These are phyloP conservation scores for Aotus griseimembra DNA, from an alignment of 2,797 vertebrate species.

Conservation along the genomic window DNA sequence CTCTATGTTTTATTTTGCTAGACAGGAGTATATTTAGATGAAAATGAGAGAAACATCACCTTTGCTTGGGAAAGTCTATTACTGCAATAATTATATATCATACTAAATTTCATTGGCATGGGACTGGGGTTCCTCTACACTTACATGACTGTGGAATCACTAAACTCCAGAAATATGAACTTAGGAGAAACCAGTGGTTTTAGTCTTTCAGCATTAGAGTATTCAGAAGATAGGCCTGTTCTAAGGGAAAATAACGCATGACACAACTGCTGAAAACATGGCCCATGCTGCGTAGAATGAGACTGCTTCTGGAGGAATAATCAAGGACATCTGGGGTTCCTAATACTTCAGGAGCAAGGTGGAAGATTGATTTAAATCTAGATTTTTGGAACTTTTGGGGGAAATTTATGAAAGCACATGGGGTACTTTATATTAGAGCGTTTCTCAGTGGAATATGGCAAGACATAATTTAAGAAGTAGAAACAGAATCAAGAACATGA, in stretches of 20 bases:
- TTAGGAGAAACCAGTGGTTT: not conserved
- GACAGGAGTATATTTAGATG: not conserved
- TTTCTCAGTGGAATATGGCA: not conserved
- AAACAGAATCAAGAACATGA: not conserved
- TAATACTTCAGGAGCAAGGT: accelerated
- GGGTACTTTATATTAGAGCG: not conserved
- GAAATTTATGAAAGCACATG: not conserved
- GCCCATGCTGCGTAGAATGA: not conserved
- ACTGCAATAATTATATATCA: not conserved
- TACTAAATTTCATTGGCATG: not conserved
- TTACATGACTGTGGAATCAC: not conserved
- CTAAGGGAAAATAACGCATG: not conserved
- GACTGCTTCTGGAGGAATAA: not conserved
- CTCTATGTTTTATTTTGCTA: not conserved
- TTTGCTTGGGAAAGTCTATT: not conserved
- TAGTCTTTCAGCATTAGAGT: not conserved
- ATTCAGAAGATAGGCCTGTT: not conserved
- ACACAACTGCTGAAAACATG: not conserved
- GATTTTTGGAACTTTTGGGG: not conserved
- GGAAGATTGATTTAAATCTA: not conserved
- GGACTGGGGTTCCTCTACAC: not conserved
- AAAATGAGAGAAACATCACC: not conserved
- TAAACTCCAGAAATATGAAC: not conserved
- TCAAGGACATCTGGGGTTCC: not conserved
- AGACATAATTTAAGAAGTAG: not conserved